phyloP scores from a whole-genome alignment of 2,888 invertebrate species.

The Fragum sueziense region DNA sequence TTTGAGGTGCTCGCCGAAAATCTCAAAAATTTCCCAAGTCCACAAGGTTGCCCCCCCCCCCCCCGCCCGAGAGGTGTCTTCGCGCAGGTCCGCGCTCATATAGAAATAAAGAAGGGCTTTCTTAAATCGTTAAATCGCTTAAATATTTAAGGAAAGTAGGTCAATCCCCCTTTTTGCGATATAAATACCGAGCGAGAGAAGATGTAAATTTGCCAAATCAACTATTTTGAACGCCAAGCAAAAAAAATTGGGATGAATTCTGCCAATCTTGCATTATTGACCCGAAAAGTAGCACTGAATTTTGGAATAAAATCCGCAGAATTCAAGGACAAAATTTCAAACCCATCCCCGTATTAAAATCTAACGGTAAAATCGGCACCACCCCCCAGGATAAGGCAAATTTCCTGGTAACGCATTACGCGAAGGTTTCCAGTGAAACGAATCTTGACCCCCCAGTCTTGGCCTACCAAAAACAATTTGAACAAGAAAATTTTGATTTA shows the following conservation, averaged over 20 bases:
- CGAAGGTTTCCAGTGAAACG: constrained; percentile 18
- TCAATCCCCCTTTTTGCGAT: too few relatives aligned
- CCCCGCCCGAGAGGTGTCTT: too few relatives aligned
- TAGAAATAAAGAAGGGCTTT: too few relatives aligned
- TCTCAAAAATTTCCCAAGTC: too few relatives aligned
- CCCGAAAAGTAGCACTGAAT: constrained; percentile 8
- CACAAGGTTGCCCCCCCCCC: too few relatives aligned
- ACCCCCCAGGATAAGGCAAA: constrained; percentile 17
- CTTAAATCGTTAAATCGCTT: too few relatives aligned
- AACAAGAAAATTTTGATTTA: neutral
- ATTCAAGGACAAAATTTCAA: constrained; percentile 7
- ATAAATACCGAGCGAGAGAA: too few relatives aligned
- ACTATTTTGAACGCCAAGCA: neutral
- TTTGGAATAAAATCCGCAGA: constrained; percentile 28
- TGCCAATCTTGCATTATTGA: constrained; percentile 2
- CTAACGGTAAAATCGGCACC: neutral
- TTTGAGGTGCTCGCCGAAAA: too few relatives aligned
- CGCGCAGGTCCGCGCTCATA: too few relatives aligned
- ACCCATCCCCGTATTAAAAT: neutral
- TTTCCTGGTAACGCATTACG: constrained; percentile 7
- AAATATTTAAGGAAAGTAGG: too few relatives aligned
- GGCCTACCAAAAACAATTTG: constrained; percentile 16
- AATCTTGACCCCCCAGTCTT: constrained; percentile 7
- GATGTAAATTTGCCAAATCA: neutral
- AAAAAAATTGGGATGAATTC: constrained; percentile 23